Base-by-base conservation (phyloP, 2,888 invertebrate genomes). In the Arge pagana region DNA sequence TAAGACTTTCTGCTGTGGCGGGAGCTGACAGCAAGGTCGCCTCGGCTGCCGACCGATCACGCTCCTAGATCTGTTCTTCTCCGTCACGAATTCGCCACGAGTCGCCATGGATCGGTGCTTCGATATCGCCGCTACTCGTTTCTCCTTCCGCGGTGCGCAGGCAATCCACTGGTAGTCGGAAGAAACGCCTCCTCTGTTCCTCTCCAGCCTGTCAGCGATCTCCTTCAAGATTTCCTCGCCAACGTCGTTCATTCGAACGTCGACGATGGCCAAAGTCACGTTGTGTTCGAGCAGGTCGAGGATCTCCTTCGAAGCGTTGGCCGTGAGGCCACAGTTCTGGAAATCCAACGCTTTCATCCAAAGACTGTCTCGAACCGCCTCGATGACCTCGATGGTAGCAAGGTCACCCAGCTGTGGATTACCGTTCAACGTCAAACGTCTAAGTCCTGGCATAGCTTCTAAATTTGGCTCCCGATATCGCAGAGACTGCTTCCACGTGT, bases 281-380 rank as follows among this genome's bases (percentile, higher is more conserved):
- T 88, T 90, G 8, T 83, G 80, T 23, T 80, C 77, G 55, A 90
- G 71, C 54, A 86, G 81, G 28, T 84, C 82, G 5, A 87, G 62
- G 33, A 86, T 81, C 4, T 81, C 71, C 6, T 75, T 67, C 0
- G 82, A 83, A 1, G 85, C 80, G 11, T 77, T 74, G 60, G 89
- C 86, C 0, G 87, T 84, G 10, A 91, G 68, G 0, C 88, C 88
- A 67, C 90, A 90, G 61, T 84, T 82, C 67, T 90, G 90, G 65
- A 90, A 75, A 66, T 91, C 90, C 45, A 91, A 65, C 1, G 87
- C 90, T 78, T 88, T 89, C 16, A 91, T 82, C 90, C 90, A 91
- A 42, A 89, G 80, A 70, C 90, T 90, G 66, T 91, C 91, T 41
- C 85, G 82, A 4, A 90, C 78, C 13, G 86, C 85, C 28, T 88